Evolutionary conservation across 2,888 invertebrate genomes (phyloP).

Genomic region (Caenorhabditis wallacei): DNA sequence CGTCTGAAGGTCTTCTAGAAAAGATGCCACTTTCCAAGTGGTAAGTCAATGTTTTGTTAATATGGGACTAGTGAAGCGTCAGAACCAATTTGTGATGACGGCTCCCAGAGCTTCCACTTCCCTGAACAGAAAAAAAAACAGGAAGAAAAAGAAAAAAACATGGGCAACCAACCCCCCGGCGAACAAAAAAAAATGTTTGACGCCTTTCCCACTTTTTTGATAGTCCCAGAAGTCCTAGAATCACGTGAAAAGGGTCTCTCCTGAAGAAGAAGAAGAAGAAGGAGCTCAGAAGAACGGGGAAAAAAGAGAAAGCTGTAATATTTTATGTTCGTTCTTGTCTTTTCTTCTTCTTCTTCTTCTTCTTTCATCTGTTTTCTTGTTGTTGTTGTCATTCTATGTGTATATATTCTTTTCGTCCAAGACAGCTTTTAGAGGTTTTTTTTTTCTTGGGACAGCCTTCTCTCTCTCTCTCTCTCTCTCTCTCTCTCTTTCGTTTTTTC

Average conservation of each 20-base stretch:
- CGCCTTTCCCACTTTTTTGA: constrained; percentile 20
- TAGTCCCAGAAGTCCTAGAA: constrained; percentile 32
- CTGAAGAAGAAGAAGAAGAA: constrained; percentile 1
- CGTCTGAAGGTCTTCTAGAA: not conserved
- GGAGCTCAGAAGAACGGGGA: constrained; percentile 11
- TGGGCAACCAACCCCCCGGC: not conserved
- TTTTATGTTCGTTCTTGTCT: constrained; percentile 48
- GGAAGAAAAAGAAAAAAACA: constrained; percentile 18
- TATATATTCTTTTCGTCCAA: constrained; percentile 28
- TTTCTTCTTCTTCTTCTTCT: constrained; percentile 25
- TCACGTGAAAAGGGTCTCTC: constrained; percentile 44
- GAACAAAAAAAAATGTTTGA: constrained; percentile 10
- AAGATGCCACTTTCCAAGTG: constrained; percentile 42
- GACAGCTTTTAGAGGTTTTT: constrained; percentile 36
- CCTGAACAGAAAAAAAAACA: constrained; percentile 12
- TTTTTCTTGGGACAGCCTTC: constrained; percentile 16
- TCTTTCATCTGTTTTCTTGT: constrained; percentile 39
- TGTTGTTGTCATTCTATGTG: constrained; percentile 15
- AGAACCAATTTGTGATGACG: constrained; percentile 44
- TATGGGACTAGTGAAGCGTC: constrained; percentile 23
- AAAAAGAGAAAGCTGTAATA: constrained; percentile 45
- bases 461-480: constrained; percentile 17
- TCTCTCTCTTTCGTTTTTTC: constrained; percentile 9
- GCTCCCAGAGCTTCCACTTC: constrained; percentile 36
- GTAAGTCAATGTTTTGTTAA: constrained; percentile 41